These are phyloP conservation scores for Nannoperca australis DNA, from an alignment of 2,797 vertebrate genomes.

Conservation along the genomic window DNA sequence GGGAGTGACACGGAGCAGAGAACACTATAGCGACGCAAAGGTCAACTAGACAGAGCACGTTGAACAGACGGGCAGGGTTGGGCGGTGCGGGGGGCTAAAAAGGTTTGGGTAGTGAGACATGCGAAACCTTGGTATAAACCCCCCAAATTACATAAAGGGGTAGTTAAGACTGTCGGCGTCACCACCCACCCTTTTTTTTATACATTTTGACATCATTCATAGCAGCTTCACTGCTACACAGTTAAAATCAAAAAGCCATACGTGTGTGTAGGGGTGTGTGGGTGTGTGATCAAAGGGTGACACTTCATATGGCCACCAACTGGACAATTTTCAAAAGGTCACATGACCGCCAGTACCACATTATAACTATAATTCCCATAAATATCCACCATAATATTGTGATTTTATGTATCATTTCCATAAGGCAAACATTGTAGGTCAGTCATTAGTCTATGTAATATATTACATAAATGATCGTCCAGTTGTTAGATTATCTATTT, in stretches of 20 bases:
- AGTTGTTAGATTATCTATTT: conserved; percentile 76
- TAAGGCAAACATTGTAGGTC: conserved; percentile 81
- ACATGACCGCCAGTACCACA: conserved; percentile 69
- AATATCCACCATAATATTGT: conserved; percentile 74
- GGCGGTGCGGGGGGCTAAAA: conserved; percentile 34
- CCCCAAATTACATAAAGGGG: conserved; percentile 72
- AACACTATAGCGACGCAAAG: conserved; percentile 70
- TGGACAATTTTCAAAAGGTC: conserved; percentile 71
- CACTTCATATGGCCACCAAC: conserved; percentile 70
- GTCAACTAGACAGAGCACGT: conserved; percentile 71
- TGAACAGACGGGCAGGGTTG: conserved; percentile 45
- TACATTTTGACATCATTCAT: conserved; percentile 88
- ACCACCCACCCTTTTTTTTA: conserved; percentile 70
- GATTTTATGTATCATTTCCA: conserved; percentile 76
- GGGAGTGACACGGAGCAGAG: conserved; percentile 55
- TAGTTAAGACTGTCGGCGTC: conserved; percentile 61
- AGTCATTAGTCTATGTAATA: conserved; percentile 78
- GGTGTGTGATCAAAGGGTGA: conserved; percentile 68
- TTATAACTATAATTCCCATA: conserved; percentile 71
- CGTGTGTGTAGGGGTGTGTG: conserved; percentile 20
- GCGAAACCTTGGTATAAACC: conserved; percentile 77
- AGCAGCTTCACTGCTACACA: conserved; percentile 78
- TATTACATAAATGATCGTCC: conserved; percentile 75
- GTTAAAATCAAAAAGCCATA: conserved; percentile 70
- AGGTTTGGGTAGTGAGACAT: conserved; percentile 73